Base-by-base conservation (phyloP, 2,113 vertebrate species). In the Equus przewalskii region DNA sequence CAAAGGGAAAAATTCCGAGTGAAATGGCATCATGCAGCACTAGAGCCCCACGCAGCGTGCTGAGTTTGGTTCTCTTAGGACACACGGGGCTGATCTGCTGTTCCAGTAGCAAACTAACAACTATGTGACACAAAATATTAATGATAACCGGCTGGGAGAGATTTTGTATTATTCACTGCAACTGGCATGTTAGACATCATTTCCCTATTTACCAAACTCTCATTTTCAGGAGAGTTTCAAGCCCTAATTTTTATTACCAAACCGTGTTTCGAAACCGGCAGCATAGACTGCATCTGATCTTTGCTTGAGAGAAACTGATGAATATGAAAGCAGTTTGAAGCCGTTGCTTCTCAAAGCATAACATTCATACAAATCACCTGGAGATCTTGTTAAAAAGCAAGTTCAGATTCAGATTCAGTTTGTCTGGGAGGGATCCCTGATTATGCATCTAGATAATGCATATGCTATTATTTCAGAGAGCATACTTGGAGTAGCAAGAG, bases 351-450 rank as follows among this genome's bases (percentile, higher is more conserved):
- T 87, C 70, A 85, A 81, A 82, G 21, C 36, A 6, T 51, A 54
- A 60, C 82, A 88, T 79, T 91, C 96, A 87, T 41, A 62, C 4
- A 85, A 73, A 46, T 73, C 56, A 95, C n/a, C 85, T 83, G 58
- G 85, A 93, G 95, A 93, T 41, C 78, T 95, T 58, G n/a, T 97
- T 86, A 89, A 64, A 70, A 88, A 93, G 84, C 69, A 58, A 79
- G 65, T 75, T 93, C 82, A 81, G 67, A 89, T 86, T 92, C 56
- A 86, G 51, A 73, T 70, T 92, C 44, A 33, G 10, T 46, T 22
- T 91, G 75, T 82, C 7, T 75, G 46, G 36, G 44, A 60, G 79
- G 18, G 41, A 33, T 11, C 46, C 18, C 15, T 46, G 70, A 41
- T 56, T 41, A 67, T 69, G n/a, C 19, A 49, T 78, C 44, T 46